Evolutionary conservation across 2,888 invertebrate genomes (phyloP), one percentile per base, ranked within the genome.

Genomic region (Stratiomys singularior): DNA sequence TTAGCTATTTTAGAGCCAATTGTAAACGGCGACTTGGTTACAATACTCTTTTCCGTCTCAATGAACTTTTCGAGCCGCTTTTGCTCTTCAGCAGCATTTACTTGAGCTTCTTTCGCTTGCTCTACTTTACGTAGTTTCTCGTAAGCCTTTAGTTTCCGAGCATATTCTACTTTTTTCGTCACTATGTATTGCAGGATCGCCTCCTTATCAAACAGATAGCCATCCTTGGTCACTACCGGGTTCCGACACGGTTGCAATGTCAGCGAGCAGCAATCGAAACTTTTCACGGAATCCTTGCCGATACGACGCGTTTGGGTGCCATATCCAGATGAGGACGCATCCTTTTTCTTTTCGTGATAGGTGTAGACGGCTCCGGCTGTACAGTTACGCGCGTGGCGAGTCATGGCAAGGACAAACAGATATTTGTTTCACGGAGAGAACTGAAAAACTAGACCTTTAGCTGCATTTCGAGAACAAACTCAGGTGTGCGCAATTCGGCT

Each of bases 281-380:
- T 96, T 87, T 96, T 95, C 0, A 88, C 84, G 0, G 88, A 88
- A 80, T 88, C 87, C 79, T 87, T 99, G 3, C 97, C 97, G 71
- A 99, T 91, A 83, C 99, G 89, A 85, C 93, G 93, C 67, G 90
- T 91, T 85, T 93, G 93, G 44, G 94, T 94, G 1, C 95, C 98
- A 87, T 98, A 99, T 7, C 99, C 99, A 15, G 98, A 97, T 9
- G 94, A 93, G 58, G 94, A 92, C 0, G 97, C 96, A 85, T 99
- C 99, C 85, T 97, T 97, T 86, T 97, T 95, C 88, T 97, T 96
- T 85, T 99, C 99, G 83, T 98, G 96, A 83, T 99, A 99, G 0
- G 99, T 97, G 86, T 99, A 99, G 11, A 99, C 98, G 9, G 98
- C 96, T 77, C 98, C 97, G 0, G 99, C 99, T 0, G 99, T 99